Evolutionary conservation across 2,797 vertebrate species (phyloP).

Genomic region (Hybognathus amarus): DNA sequence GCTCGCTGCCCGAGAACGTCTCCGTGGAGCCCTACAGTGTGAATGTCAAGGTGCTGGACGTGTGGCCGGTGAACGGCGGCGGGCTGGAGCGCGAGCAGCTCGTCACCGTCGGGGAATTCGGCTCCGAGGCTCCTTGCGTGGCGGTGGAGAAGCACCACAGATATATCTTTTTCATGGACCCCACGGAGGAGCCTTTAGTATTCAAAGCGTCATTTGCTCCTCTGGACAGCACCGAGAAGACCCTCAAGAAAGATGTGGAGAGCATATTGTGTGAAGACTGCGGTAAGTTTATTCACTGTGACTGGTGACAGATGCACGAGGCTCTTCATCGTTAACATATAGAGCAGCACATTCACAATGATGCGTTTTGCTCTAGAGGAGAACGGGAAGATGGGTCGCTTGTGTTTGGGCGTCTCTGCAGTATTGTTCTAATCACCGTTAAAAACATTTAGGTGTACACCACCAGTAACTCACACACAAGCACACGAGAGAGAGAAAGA

Average conservation of each 20-base stretch:
- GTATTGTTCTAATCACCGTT: conserved; percentile 56
- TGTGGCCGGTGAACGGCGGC: conserved; percentile 93
- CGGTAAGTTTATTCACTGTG: conserved; percentile 85
- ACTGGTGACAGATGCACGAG: conserved; percentile 1
- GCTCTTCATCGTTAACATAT: conserved; percentile 36
- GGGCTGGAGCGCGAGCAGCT: conserved; percentile 93
- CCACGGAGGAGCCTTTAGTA: conserved; percentile 91
- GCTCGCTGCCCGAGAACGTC: conserved; percentile 84
- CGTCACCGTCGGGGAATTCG: conserved; percentile 90
- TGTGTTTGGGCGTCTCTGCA: conserved; percentile 60
- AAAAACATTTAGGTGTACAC: conserved; percentile 58
- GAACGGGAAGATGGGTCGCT: conserved; percentile 25
- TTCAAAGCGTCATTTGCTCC: conserved; percentile 93
- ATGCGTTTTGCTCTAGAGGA: conserved; percentile 28
- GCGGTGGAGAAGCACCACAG: conserved; percentile 93
- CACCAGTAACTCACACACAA: conserved; percentile 36
- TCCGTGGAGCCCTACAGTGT: conserved; percentile 82
- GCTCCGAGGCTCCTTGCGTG: conserved; percentile 87
- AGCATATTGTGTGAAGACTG: conserved; percentile 94
- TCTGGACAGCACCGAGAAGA: conserved; percentile 88
- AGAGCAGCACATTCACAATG: conserved; percentile 23
- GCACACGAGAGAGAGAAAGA: neutral
- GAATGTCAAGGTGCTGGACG: conserved; percentile 92
- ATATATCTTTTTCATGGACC: conserved; percentile 98
- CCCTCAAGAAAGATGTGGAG: conserved; percentile 94